These are phyloP conservation scores for Elmis aenea DNA, from an alignment of 2,888 invertebrate genomes.

Conservation along the genomic window DNA sequence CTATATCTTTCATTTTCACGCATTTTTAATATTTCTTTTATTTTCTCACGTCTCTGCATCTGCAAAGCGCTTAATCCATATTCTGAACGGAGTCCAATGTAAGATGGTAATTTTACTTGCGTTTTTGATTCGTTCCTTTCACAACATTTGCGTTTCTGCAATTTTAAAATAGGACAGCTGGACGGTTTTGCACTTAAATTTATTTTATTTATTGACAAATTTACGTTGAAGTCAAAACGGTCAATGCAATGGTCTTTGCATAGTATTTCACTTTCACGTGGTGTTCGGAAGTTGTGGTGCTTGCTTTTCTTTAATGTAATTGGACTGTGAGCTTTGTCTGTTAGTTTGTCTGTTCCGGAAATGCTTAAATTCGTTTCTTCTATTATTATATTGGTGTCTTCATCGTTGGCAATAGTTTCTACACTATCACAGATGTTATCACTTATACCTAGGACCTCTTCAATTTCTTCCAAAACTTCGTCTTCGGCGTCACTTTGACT, in stretches of 20 bases:
- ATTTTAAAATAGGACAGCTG: conserved; percentile 38
- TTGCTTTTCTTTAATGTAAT: not conserved
- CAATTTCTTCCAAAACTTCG: conserved; percentile 28
- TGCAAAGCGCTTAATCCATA: conserved; percentile 51
- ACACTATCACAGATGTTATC: conserved; percentile 14
- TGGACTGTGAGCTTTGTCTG: not conserved
- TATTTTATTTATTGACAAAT: conserved; percentile 37
- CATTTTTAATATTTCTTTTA: conserved; percentile 41
- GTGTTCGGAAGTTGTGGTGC: not conserved
- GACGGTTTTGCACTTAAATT: conserved; percentile 36
- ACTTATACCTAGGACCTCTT: no score
- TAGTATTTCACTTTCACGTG: conserved; percentile 24
- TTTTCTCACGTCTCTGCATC: conserved; percentile 44
- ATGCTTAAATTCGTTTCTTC: not conserved
- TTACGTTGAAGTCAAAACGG: conserved; percentile 36
- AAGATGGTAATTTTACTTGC: conserved; percentile 46
- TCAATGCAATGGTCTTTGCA: conserved; percentile 44
- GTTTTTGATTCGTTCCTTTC: conserved; percentile 43
- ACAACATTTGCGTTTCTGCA: conserved; percentile 42
- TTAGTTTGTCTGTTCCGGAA: not conserved
- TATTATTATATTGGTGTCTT: not conserved
- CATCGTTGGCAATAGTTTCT: conserved; percentile 4
- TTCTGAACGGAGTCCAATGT: conserved; percentile 52
- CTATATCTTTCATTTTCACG: conserved; percentile 46
- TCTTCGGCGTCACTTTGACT: conserved; percentile 31